Conservation (phyloP, 2,797 vertebrate genomes). For the Darevskia mixta region DNA sequence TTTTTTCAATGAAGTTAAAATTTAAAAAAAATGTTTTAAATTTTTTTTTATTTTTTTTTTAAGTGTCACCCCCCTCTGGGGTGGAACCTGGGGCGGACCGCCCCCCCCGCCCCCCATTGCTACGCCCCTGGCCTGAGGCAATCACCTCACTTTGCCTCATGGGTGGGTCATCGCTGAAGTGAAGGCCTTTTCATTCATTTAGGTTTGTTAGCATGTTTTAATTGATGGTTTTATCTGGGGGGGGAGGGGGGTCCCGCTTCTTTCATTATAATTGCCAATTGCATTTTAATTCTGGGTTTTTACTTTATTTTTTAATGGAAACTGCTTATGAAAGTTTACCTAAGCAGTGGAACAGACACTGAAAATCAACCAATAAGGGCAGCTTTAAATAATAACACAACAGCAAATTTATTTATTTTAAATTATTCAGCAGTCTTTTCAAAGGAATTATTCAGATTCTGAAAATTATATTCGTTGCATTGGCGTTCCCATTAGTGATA, state of each 20-base stretch:
- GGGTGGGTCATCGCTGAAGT: no score
- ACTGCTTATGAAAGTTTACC: not conserved
- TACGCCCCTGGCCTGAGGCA: no score
- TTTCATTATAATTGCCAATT: not conserved
- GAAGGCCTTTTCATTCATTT: not conserved
- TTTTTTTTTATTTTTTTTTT: no score
- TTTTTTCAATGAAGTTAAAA: no score
- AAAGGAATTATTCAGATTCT: not conserved
- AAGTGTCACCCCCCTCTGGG: no score
- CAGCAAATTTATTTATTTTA: not conserved
- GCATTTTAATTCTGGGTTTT: not conserved
- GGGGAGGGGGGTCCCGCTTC: not conserved
- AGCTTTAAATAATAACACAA: not conserved
- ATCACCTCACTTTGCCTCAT: no score
- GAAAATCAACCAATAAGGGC: not conserved
- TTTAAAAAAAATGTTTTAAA: no score
- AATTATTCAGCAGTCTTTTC: not conserved
- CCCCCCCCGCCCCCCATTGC: no score
- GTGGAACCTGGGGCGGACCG: no score
- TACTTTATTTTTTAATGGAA: not conserved
- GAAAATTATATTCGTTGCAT: not conserved
- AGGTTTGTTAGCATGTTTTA: not conserved
- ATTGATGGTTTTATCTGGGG: not conserved
- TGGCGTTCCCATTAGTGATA: not conserved
- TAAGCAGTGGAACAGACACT: not conserved